Evolutionary conservation across 2,113 vertebrate species (phyloP).

Genomic region (Chelonoidis abingdonii): DNA sequence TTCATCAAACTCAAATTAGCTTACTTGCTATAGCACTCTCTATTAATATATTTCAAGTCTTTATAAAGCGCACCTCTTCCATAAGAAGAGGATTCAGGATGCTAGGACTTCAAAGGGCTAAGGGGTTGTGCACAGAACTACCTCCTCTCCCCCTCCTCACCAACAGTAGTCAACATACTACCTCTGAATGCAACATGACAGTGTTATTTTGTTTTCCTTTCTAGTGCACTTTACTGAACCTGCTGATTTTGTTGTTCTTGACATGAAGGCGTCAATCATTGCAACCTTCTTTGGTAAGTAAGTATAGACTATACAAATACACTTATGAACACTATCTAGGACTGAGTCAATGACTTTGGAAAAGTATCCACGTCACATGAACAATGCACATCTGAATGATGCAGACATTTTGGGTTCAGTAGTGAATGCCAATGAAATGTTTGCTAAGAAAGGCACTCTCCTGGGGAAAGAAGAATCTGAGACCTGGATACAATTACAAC

Average conservation of each 20-base stretch:
- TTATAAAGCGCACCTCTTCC: background rate
- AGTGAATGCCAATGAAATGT: background rate
- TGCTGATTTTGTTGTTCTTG: slow-evolving; percentile 54
- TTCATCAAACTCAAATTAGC: background rate
- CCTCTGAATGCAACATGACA: slow-evolving; percentile 22
- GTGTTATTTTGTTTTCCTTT: slow-evolving; percentile 46
- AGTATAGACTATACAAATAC: background rate
- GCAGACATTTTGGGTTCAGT: background rate
- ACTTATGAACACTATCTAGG: background rate
- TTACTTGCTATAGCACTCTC: background rate
- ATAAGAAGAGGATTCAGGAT: background rate
- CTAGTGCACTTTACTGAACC: slow-evolving; percentile 44
- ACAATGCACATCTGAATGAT: background rate
- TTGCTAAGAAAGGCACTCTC: background rate
- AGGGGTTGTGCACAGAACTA: background rate
- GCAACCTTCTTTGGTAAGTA: slow-evolving; percentile 80
- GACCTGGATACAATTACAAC: background rate
- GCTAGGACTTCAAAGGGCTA: background rate
- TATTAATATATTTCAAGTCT: background rate
- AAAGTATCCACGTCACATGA: background rate
- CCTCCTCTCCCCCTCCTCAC: background rate
- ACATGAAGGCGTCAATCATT: slow-evolving; percentile 78
- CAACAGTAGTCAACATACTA: background rate
- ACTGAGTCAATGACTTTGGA: background rate
- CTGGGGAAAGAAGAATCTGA: background rate